A percentile compares a stretch with the other conserved stretches of the same genome.
Evolutionary conservation across 2,888 invertebrate species (phyloP).

Genomic region (Xanthia icteritia): DNA sequence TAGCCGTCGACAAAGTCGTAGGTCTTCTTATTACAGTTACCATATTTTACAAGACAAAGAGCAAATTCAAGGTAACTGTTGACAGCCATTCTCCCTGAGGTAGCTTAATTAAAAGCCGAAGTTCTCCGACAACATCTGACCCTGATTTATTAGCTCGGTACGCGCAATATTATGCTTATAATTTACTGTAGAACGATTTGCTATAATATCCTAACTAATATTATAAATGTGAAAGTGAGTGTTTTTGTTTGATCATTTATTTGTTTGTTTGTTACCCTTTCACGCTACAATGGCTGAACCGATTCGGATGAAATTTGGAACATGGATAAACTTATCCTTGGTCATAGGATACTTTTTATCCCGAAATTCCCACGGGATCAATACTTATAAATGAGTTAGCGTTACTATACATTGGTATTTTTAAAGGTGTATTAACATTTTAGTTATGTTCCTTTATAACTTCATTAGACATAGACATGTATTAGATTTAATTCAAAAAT

Average conservation of each 20-base stretch:
- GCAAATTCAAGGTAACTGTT: background rate
- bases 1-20: background rate
- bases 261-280: too few relatives aligned
- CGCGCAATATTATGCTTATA: background rate
- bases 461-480: background rate
- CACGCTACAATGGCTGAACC: too few relatives aligned
- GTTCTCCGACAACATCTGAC: background rate
- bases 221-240: too few relatives aligned
- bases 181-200: background rate
- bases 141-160: background rate
- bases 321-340: too few relatives aligned
- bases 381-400: background rate
- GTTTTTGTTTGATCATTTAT: too few relatives aligned
- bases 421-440: background rate
- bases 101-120: slow-evolving; percentile 7
- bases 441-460: background rate
- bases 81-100: background rate
- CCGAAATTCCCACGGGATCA: too few relatives aligned
- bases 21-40: background rate
- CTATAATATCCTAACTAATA: background rate
- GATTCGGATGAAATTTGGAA: too few relatives aligned
- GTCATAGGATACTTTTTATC: too few relatives aligned
- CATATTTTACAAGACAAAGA: slow-evolving; percentile 12
- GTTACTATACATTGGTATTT: background rate
- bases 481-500: background rate